phyloP scores from a whole-genome alignment of 2,113 vertebrate genomes.

The Syrmaticus mikado region DNA sequence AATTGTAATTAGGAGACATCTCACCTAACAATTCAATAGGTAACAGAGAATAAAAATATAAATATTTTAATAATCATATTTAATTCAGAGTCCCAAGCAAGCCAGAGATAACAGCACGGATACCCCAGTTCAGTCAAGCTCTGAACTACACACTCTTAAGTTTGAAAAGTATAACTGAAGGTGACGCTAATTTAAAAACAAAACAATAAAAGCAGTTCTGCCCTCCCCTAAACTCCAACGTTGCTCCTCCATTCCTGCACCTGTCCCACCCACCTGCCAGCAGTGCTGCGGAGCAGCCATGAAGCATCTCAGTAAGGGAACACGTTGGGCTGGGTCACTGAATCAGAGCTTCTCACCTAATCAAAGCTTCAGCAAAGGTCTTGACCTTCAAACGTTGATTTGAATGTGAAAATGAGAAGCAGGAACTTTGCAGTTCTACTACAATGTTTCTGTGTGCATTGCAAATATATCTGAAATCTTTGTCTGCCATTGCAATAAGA shows the following conservation, averaged over 20 bases:
- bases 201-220: not conserved
- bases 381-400: not conserved
- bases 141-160: not conserved
- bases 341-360: not conserved
- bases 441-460: not conserved
- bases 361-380: not conserved
- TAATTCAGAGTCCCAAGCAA: not conserved
- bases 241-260: not conserved
- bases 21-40: not conserved
- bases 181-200: not conserved
- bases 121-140: not conserved
- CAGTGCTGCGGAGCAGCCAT: rapidly evolving
- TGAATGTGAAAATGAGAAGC: not conserved
- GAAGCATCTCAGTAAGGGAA: not conserved
- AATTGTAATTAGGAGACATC: not conserved
- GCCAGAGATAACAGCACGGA: not conserved
- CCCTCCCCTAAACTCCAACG: not conserved
- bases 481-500: not conserved
- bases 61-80: not conserved
- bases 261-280: not conserved
- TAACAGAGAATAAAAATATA: not conserved
- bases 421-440: not conserved
- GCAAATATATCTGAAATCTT: not conserved
- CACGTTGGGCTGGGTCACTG: not conserved
- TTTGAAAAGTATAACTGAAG: not conserved